Evolutionary conservation across 1,140 invertebrate genomes (phyloP), one percentile per base, ranked within the genome.

Genomic region (Elysia chlorotica): DNA sequence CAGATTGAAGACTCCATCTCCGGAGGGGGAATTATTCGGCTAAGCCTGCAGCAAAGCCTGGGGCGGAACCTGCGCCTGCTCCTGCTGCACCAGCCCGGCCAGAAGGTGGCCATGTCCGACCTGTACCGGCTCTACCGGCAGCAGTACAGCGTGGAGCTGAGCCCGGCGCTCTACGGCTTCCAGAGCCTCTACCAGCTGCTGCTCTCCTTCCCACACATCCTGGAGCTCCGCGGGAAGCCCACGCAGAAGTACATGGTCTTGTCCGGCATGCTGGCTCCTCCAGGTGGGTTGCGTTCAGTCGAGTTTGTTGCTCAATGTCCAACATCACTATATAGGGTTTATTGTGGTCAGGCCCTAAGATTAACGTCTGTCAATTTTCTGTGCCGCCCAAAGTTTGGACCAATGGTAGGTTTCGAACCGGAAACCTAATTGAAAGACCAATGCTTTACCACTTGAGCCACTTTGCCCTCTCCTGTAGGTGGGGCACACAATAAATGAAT

Each of bases 61-160:
- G 90, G 90, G 0, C 88, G 90, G 61, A 88, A 92, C 76, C 80
- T 91, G 14, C 88, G 91, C 75, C 83, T 87, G 23, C 83, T 92
- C 14, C 83, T 93, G 72, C 87, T 90, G 74, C 85, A 87, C 73
- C 83, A 88, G 70, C n/a, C n/a, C n/a, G n/a, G n/a, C n/a, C 90
- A 90, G 3, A 86, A 87, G 62, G 80, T 92, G 62, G 81, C 85
- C 19, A 81, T 92, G 2, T 56, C 71, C 10, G 72, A 89, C 38
- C 91, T 93, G 74, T 90, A 91, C 74, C 80, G 76, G 17, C 84
- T 88, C 1, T 92, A 91, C 78, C 78, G 89, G 4, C 84, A 89
- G 37, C 81, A 89, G 23, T 91, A 88, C 79, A 90, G 90, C 6
- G 84, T 87, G 41, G 83, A 89, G 35, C 89, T 90, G 35, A 89